Evolutionary conservation across 2,797 vertebrate genomes (phyloP).

Genomic region (Phataginus tricuspis): DNA sequence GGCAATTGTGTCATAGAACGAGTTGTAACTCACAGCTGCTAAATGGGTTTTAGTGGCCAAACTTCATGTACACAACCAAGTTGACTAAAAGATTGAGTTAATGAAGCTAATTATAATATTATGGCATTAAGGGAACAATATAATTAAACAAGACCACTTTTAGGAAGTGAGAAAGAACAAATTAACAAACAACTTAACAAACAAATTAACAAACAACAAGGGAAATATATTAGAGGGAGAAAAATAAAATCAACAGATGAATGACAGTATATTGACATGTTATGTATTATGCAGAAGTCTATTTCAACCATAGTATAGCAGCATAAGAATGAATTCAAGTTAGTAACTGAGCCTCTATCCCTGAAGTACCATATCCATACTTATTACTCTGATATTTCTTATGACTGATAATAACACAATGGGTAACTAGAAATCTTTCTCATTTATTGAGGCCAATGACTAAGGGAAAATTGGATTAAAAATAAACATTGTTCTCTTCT

Average conservation of each 20-base stretch:
- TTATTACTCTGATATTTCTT: not conserved
- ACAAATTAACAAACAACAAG: not conserved
- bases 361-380: not conserved
- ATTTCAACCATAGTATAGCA: not conserved
- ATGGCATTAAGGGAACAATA: not conserved
- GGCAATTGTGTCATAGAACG: not conserved
- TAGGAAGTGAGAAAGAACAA: conserved; percentile 18
- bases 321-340: not conserved
- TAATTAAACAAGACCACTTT: not conserved
- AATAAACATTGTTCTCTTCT: not conserved
- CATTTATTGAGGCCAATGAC: not conserved
- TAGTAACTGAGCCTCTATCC: not conserved
- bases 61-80: not conserved
- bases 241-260: conserved; percentile 15
- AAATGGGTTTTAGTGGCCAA: not conserved
- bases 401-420: not conserved
- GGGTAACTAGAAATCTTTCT: not conserved
- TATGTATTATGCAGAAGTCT: not conserved
- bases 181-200: not conserved
- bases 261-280: not conserved
- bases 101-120: not conserved
- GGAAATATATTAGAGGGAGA: not conserved
- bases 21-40: not conserved
- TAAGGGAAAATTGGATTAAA: not conserved
- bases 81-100: not conserved